These are phyloP conservation scores for Addax nasomaculatus DNA, from an alignment of 2,113 vertebrate species.

Conservation along the genomic window DNA sequence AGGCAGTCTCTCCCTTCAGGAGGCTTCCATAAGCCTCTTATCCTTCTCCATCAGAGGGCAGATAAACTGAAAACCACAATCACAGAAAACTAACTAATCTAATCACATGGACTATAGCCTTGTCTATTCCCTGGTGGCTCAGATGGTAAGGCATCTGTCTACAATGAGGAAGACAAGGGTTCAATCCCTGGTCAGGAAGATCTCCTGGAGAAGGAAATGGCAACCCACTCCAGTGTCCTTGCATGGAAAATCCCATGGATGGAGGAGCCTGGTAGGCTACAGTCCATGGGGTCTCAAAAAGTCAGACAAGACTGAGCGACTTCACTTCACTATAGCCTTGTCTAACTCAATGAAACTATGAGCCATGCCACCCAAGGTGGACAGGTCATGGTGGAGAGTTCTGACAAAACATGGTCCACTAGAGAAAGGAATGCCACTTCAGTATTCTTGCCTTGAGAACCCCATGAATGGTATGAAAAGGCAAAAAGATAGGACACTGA, in stretches of 20 bases:
- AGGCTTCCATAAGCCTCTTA: neutral
- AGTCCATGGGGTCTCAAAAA: no score
- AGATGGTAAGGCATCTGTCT: no score
- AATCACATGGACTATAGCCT: neutral
- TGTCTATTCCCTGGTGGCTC: no score
- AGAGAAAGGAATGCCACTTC: neutral
- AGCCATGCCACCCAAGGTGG: neutral
- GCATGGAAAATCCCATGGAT: no score
- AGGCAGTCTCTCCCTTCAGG: neutral
- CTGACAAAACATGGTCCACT: neutral
- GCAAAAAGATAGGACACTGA: neutral
- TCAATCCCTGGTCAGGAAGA: no score
- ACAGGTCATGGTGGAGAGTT: neutral
- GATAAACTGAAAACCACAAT: neutral
- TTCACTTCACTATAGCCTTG: neutral
- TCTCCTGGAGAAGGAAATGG: no score
- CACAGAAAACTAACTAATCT: neutral
- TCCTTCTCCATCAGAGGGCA: neutral
- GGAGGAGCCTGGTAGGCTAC: no score
- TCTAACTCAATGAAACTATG: neutral
- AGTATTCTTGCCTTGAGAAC: neutral
- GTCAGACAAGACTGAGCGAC: rapidly evolving
- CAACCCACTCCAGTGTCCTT: no score
- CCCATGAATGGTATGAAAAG: neutral
- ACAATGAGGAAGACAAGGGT: no score